A percentile compares a stretch with the other conserved stretches of the same genome.
phyloP scores from a whole-genome alignment of 1,140 invertebrate species.

The Drosophila melanica region DNA sequence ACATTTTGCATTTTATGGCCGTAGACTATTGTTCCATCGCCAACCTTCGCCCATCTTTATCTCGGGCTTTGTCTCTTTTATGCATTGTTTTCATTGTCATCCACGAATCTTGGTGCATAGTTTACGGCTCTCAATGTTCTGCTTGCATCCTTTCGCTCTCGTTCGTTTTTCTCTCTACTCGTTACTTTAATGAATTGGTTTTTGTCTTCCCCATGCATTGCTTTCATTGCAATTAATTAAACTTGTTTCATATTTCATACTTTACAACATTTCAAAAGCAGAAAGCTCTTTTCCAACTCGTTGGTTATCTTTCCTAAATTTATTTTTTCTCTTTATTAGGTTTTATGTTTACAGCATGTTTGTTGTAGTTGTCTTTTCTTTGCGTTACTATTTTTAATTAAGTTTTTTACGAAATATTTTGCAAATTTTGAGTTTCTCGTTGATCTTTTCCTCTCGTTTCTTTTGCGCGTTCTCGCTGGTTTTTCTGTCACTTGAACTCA shows the following conservation, averaged over 20 bases:
- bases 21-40: constrained; percentile 26
- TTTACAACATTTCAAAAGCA: too few species aligned
- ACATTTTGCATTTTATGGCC: constrained; percentile 73
- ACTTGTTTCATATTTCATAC: too few species aligned
- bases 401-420: too few species aligned
- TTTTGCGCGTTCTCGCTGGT: not conserved
- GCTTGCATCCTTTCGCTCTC: not conserved
- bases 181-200: not conserved
- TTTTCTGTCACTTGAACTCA: not conserved
- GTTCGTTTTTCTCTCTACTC: not conserved
- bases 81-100: constrained; percentile 47
- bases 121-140: constrained; percentile 19
- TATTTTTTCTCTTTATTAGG: too few species aligned
- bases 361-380: too few species aligned
- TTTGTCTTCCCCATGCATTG: too few species aligned
- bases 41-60: not conserved
- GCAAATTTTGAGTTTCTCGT: too few species aligned
- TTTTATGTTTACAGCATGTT: too few species aligned
- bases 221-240: too few species aligned
- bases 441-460: not conserved
- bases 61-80: constrained; percentile 16
- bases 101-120: constrained; percentile 60
- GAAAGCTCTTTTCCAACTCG: too few species aligned
- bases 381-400: too few species aligned
- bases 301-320: too few species aligned